A percentile compares a stretch with the other conserved stretches of the same genome.
These are phyloP conservation scores for Eumerus sabulonum DNA, from an alignment of 2,888 invertebrate species.

Conservation along the genomic window DNA sequence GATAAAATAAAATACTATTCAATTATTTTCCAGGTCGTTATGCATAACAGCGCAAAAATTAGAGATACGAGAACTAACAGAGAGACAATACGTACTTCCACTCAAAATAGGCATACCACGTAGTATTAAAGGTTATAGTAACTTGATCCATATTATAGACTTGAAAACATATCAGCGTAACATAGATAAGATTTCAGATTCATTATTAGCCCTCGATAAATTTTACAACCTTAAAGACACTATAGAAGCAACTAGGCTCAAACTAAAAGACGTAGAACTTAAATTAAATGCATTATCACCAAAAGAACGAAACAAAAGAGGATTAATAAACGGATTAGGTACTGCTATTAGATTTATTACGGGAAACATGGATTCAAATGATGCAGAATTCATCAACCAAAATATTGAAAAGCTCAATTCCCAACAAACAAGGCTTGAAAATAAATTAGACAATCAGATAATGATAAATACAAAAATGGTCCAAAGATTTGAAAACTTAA, in stretches of 20 bases:
- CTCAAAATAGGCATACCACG: background rate
- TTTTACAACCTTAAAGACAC: background rate
- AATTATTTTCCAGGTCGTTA: background rate
- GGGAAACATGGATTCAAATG: background rate
- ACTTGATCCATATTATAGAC: no score
- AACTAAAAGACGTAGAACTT: background rate
- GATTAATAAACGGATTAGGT: background rate
- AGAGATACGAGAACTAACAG: background rate
- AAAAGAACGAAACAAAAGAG: background rate
- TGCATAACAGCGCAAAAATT: no score
- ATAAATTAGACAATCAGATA: background rate
- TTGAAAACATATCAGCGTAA: background rate
- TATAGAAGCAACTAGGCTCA: background rate
- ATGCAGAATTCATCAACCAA: background rate
- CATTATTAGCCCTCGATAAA: background rate
- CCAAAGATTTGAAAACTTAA: constrained; percentile 9
- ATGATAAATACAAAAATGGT: background rate
- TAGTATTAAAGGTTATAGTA: background rate
- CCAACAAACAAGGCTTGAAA: background rate
- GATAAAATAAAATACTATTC: no score
- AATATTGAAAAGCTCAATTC: background rate
- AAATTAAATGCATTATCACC: background rate
- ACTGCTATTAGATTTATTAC: constrained; percentile 1
- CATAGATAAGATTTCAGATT: background rate
- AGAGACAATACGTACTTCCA: background rate